Evolutionary conservation across 1,140 invertebrate species (phyloP), one percentile per base, ranked within the genome.

Genomic region (Arctopsyche grandis): DNA sequence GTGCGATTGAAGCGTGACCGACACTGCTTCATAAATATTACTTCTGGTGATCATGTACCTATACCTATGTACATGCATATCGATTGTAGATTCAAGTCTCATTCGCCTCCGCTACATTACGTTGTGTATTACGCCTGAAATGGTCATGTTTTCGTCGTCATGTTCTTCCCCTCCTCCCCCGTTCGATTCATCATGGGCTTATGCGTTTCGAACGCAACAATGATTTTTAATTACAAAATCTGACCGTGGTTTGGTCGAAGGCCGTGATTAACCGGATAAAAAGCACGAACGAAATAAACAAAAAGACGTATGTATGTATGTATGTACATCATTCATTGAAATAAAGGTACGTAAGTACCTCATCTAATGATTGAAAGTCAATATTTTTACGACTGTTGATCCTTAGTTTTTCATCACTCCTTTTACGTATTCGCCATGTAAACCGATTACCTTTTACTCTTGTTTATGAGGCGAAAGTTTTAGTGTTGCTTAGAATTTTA

Each of bases 171-270:
- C 14, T 74, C 19, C 21, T 66, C 60, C 14, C 10, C 19, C 1
- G 1, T 21, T 22, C 16, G 60, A 52, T 52, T 52, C 10, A 16
- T 52, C 16, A 52, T 22, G 21, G 26, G 9, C 22, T 66, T 22
- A 12, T 16, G 63, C 19, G 21, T 71, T 71, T 71, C 69, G 69
- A 46, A 10, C 29, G 26, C 22, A 74, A 56, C 71, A 74, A 56
- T 74, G 71, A 58, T 74, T 74, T 74, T 56, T 74, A 74, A 74
- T 74, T 74, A 29, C 14, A 24, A 24, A 74, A 74, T 43, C 71
- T n/a, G 12, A 16, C 46, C 71, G 71, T 74, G 19, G 52, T 74
- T 56, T n/a, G n/a, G 22, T 56, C 52, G 71, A 74, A 74, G 46
- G 71, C 19, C 69, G 21, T 26, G 14, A 9, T 3, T 3, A 21